These are phyloP conservation scores for Chaetura pelagica DNA, from an alignment of 2,113 vertebrate genomes.

Conservation along the genomic window DNA sequence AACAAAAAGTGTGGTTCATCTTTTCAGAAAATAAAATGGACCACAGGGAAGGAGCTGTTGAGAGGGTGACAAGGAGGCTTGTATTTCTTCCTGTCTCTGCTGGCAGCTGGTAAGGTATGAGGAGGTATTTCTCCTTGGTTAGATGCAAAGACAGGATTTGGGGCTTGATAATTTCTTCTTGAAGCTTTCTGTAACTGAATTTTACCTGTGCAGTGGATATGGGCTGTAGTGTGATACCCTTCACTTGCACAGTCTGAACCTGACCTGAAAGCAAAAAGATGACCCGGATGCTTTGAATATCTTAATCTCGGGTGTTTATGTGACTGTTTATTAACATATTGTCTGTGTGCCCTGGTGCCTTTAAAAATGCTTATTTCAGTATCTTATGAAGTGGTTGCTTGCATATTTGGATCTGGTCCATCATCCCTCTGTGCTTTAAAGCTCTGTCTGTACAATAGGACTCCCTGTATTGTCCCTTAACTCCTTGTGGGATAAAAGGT, in stretches of 20 bases:
- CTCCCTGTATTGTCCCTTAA: background rate
- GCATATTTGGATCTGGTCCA: background rate
- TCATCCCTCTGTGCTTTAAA: background rate
- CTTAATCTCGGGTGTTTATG: background rate
- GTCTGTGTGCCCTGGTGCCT: background rate
- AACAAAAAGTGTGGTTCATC: fast-evolving
- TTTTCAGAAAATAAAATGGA: background rate
- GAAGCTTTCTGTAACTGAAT: background rate
- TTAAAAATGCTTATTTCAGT: background rate
- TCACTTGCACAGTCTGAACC: background rate
- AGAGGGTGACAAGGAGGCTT: background rate
- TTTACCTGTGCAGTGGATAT: background rate
- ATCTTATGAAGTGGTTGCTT: background rate
- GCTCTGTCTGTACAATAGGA: background rate
- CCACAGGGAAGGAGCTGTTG: background rate
- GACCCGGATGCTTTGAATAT: background rate
- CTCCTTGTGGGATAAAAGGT: background rate
- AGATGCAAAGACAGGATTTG: background rate
- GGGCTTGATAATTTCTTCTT: background rate
- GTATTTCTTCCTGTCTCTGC: background rate
- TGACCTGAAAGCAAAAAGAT: background rate
- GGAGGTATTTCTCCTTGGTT: background rate
- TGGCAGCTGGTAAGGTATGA: background rate
- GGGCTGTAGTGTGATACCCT: background rate
- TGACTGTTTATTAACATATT: background rate